Percentiles rank a stretch among this genome's conserved stretches.
These are phyloP conservation scores for Clostera curtula DNA, from an alignment of 2,888 invertebrate species.

Conservation along the genomic window DNA sequence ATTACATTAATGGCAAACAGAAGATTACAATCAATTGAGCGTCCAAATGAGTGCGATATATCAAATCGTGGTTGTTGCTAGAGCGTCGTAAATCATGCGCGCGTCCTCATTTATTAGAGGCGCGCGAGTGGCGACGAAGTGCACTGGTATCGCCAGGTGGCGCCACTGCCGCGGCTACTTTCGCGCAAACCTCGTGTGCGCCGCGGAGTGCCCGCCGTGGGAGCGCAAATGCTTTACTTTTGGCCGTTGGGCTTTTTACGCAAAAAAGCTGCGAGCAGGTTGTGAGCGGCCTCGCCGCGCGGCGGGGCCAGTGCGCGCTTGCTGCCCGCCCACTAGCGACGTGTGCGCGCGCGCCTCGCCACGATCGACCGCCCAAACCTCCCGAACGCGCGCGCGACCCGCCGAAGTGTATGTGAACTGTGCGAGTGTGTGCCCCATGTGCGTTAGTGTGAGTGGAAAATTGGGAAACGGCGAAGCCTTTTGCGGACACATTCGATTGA, in stretches of 20 bases:
- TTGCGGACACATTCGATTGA: slow-evolving; percentile 17
- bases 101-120: slow-evolving; percentile 10
- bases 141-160: not conserved
- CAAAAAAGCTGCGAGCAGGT: slow-evolving; percentile 58
- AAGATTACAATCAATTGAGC: slow-evolving; percentile 12
- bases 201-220: slow-evolving; percentile 30
- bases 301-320: slow-evolving; percentile 44
- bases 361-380: slow-evolving; percentile 23
- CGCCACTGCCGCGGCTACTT: slow-evolving; percentile 2
- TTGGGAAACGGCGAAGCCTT: slow-evolving; percentile 10
- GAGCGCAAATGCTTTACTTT: slow-evolving; percentile 53
- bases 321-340: slow-evolving; percentile 34
- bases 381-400: slow-evolving; percentile 15
- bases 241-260: slow-evolving; percentile 50
- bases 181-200: slow-evolving; percentile 5
- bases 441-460: slow-evolving; percentile 17
- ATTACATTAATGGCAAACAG: slow-evolving; percentile 10
- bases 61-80: slow-evolving; percentile 1
- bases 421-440: slow-evolving; percentile 15
- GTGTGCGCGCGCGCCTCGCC: slow-evolving; percentile 24
- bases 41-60: slow-evolving; percentile 2
- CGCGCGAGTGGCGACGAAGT: slow-evolving; percentile 3
- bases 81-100: slow-evolving; percentile 9
- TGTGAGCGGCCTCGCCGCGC: slow-evolving; percentile 27
- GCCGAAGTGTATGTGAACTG: slow-evolving; percentile 13